Evolutionary conservation across 2,888 invertebrate species (phyloP), one percentile per base, ranked within the genome.

Genomic region (Epinotia brunnichana): DNA sequence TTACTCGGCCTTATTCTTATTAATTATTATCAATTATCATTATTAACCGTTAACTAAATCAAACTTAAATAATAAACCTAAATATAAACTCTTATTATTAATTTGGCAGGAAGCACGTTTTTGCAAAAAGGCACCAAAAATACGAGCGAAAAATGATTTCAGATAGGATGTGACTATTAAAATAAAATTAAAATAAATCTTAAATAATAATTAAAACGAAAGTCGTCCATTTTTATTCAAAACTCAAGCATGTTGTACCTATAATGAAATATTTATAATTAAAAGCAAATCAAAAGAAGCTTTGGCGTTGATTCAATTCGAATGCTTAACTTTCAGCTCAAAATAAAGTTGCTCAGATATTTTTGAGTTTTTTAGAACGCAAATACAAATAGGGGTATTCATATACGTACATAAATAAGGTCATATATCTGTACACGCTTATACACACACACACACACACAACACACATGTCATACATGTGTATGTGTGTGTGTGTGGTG

Each of bases 191-290:
- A 75, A 75, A 73, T 64, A 79, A 63, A 74, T 70, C 51, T 73
- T 74, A 74, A 76, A 76, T 64, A 80, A 76, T 77, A 3, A 61
- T n/a, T 48, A 48, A 48, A 15, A 15, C 57, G 29, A 41, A n/a
- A 21, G 17, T 41, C 48, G 13, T 63, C 29, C 66, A 51, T 51
- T 15, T 59, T 39, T 70, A 70, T 77, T 84, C 84, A 91, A 87
- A 91, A 92, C 81, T 92, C 91, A 83, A 92, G 86, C 93, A 92
- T 91, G 92, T 91, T 91, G 92, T 91, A 92, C 92, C 92, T 92
- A 87, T 4, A 78, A 78, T 66, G 69, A 68, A 77, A 79, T 81
- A 82, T 81, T 78, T 78, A 77, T 68, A 73, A 80, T 71, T 71
- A 76, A 77, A 77, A 76, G 67, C 75, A 75, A 77, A 75, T 73